Base-by-base conservation (phyloP, 1,140 invertebrate species). In the Colletes gigas region DNA sequence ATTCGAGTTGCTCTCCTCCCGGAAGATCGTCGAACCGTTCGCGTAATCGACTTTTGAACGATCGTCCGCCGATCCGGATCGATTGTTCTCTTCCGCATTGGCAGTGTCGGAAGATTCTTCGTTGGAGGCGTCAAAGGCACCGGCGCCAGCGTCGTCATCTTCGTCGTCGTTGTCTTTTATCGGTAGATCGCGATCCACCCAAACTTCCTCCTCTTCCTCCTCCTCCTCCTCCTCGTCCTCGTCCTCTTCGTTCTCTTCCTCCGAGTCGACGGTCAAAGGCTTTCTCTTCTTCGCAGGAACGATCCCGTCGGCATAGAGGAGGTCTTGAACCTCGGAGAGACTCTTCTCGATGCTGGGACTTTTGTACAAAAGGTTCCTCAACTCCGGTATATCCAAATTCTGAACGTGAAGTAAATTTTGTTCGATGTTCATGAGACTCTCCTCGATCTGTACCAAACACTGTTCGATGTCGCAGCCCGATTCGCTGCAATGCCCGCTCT, bases 371-470 rank as follows among this genome's bases (percentile, higher is more conserved):
- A 91, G 78, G 62, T 88, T 90, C 17, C 90, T 88, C 17, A 91
- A 47, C 39, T 91, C 89, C 10, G 90, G 89, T 41, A 91, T 88
- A 12, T 91, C 89, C 4, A 91, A 72, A 19, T 91, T 86, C 6
- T 91, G 89, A 30, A 91, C 89, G 39, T 91, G 90, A 9, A 90
- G 81, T 0, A 91, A 68, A 83, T 91, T 92, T 62, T 91, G 89
- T 41, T 92, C 91, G 19, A 92, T 90, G 63, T 90, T 90, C 12
- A 91, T 44, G 5, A 91, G 86, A 65, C 90, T 92, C 66, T 92
- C 90, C 62, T 92, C 89, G 54, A 91, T 91, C 54, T 92, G 88
- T 6, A 92, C 88, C 44, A 92, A 83, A 59, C 88, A 92, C 69
- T 91, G 87, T 50, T 91, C 89, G 12, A 92, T 92, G 52, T 92